These are phyloP conservation scores for Thermophis baileyi DNA, from an alignment of 2,113 vertebrate species.

Conservation along the genomic window DNA sequence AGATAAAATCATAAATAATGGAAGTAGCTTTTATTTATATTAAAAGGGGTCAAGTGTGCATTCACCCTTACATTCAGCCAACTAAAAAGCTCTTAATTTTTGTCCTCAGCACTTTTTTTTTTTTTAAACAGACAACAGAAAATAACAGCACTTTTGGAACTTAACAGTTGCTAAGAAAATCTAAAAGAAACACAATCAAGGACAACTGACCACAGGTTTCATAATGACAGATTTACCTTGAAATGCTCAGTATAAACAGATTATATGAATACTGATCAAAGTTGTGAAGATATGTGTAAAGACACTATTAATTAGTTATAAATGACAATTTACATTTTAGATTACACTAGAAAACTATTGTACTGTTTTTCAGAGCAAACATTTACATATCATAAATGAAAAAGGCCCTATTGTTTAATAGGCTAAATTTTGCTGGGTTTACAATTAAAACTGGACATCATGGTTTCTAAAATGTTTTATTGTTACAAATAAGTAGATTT, in stretches of 20 bases:
- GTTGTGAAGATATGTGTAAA: not conserved
- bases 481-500: constrained; percentile 72
- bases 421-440: not conserved
- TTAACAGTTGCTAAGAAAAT: not conserved
- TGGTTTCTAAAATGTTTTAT: constrained; percentile 67
- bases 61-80: not conserved
- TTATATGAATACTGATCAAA: not conserved
- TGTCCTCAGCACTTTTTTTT: not conserved
- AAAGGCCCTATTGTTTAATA: not conserved
- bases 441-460: constrained; percentile 27
- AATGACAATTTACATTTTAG: not conserved
- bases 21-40: not conserved
- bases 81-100: not conserved
- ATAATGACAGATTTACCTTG: not conserved
- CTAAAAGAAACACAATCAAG: not conserved
- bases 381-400: not conserved
- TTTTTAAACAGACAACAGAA: not conserved
- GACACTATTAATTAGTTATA: not conserved
- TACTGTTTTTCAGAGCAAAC: not conserved
- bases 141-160: not conserved
- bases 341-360: not conserved
- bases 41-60: not conserved
- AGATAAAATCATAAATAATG: not conserved
- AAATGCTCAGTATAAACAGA: not conserved
- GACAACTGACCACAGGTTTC: not conserved